These are phyloP conservation scores for Naso thynnoides DNA, from an alignment of 2,797 vertebrate genomes.

Conservation along the genomic window DNA sequence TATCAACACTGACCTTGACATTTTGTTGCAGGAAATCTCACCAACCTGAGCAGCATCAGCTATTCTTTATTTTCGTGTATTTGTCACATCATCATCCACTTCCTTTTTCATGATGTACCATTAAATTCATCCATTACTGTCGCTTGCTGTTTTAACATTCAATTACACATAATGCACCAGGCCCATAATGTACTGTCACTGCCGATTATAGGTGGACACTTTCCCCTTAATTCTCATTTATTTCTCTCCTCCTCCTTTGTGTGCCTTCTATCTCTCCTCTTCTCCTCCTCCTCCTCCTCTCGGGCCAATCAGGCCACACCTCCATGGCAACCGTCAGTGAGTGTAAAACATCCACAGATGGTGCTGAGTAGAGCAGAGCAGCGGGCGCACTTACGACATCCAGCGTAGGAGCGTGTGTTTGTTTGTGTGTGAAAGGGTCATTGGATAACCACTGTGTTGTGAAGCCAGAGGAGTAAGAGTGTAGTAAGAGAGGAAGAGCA, in stretches of 20 bases:
- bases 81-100: conserved; percentile 24
- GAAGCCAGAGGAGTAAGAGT: conserved; percentile 43
- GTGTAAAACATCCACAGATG: conserved; percentile 88
- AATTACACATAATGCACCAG: conserved; percentile 59
- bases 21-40: conserved; percentile 32
- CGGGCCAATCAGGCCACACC: conserved; percentile 85
- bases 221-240: conserved; percentile 74
- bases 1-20: conserved; percentile 68
- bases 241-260: conserved; percentile 52
- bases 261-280: conserved; percentile 10
- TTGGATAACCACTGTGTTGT: conserved; percentile 59
- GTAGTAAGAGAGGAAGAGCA: conserved; percentile 49
- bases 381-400: conserved; percentile 77
- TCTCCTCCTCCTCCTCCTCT: conserved; percentile 62
- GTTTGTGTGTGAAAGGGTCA: conserved; percentile 64
- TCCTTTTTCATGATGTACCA: conserved; percentile 12
- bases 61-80: conserved; percentile 6
- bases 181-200: conserved; percentile 78
- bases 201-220: conserved; percentile 83
- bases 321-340: conserved; percentile 86
- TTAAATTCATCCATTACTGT: conserved; percentile 58
- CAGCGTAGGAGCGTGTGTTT: conserved; percentile 75
- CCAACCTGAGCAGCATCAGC: neutral
- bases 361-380: conserved; percentile 81
- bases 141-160: conserved; percentile 61